Percentiles rank a stretch among this genome's conserved stretches.
These are phyloP conservation scores for Melolontha melolontha DNA, from an alignment of 2,888 invertebrate genomes.

Conservation along the genomic window DNA sequence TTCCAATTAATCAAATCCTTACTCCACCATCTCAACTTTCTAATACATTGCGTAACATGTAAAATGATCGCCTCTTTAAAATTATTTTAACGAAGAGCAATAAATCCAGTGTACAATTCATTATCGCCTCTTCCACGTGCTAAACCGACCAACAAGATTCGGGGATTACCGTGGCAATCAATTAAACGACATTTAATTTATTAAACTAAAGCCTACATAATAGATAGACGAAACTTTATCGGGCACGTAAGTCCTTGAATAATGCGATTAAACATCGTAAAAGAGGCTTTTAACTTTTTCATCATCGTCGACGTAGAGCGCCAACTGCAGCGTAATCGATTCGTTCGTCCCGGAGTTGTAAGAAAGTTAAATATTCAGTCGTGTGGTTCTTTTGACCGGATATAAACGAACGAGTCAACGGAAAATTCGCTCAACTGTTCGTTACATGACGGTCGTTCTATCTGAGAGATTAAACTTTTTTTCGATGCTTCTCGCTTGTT, in stretches of 20 bases:
- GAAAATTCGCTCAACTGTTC: slow-evolving; percentile 3
- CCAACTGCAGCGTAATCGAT: slow-evolving; percentile 36
- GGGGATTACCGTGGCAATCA: slow-evolving; percentile 32
- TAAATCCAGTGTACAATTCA: too few species aligned
- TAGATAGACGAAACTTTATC: slow-evolving; percentile 33
- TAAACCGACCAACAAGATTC: too few species aligned
- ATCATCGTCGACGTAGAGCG: not conserved
- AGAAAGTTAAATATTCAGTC: slow-evolving; percentile 33
- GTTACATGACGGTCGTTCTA: not conserved
- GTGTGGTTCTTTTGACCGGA: slow-evolving; percentile 21
- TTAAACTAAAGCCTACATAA: slow-evolving; percentile 38
- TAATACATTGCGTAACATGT: too few species aligned
- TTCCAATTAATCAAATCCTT: too few species aligned
- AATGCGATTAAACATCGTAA: slow-evolving; percentile 20
- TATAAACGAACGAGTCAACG: slow-evolving; percentile 8
- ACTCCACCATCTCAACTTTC: too few species aligned
- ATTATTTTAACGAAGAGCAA: too few species aligned
- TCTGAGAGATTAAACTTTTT: slow-evolving; percentile 30
- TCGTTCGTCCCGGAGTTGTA: slow-evolving; percentile 5
- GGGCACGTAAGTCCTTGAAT: slow-evolving; percentile 3
- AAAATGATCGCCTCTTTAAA: too few species aligned
- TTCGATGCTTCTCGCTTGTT: slow-evolving; percentile 23
- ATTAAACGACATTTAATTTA: slow-evolving; percentile 34
- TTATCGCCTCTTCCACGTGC: too few species aligned
- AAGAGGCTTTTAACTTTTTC: slow-evolving; percentile 29